Evolutionary conservation across 2,888 invertebrate species (phyloP).

Genomic region (Ectropis crepuscularia): DNA sequence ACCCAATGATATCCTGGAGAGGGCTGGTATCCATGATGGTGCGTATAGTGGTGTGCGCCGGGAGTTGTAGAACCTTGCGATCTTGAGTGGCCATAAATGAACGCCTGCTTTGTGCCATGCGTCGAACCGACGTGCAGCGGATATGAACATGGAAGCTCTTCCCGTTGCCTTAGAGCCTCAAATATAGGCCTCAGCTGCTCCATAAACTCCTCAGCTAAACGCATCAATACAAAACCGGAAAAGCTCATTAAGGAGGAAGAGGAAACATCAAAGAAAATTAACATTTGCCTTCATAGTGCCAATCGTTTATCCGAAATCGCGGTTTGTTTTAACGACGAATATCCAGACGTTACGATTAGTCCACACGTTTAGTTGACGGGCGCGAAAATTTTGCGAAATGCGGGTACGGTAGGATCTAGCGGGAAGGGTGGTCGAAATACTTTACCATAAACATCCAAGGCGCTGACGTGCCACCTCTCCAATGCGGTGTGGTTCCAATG

Average conservation of each 20-base stretch:
- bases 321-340: constrained; percentile 49
- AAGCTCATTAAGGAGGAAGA: constrained; percentile 69
- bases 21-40: constrained; percentile 89
- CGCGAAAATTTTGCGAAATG: constrained; percentile 66
- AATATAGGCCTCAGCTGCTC: constrained; percentile 98
- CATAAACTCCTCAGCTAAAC: constrained; percentile 96
- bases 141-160: constrained; percentile 95
- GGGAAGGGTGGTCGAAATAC: constrained; percentile 77
- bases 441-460: constrained; percentile 79
- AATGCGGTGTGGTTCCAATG: constrained; percentile 80
- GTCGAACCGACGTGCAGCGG: constrained; percentile 93
- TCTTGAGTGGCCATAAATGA: constrained; percentile 86
- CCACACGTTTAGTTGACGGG: constrained; percentile 72
- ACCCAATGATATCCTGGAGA: constrained; percentile 91
- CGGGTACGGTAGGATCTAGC: constrained; percentile 74
- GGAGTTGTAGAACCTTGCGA: constrained; percentile 86
- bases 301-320: constrained; percentile 72
- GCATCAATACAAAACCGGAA: constrained; percentile 80
- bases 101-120: constrained; percentile 85
- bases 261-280: constrained; percentile 55
- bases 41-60: constrained; percentile 86
- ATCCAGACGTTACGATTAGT: constrained; percentile 71
- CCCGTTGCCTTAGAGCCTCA: constrained; percentile 95
- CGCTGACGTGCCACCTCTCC: constrained; percentile 83
- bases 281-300: constrained; percentile 79